These are phyloP conservation scores for Eurystomus glaucurus DNA, from an alignment of 2,797 vertebrate genomes.

Conservation along the genomic window DNA sequence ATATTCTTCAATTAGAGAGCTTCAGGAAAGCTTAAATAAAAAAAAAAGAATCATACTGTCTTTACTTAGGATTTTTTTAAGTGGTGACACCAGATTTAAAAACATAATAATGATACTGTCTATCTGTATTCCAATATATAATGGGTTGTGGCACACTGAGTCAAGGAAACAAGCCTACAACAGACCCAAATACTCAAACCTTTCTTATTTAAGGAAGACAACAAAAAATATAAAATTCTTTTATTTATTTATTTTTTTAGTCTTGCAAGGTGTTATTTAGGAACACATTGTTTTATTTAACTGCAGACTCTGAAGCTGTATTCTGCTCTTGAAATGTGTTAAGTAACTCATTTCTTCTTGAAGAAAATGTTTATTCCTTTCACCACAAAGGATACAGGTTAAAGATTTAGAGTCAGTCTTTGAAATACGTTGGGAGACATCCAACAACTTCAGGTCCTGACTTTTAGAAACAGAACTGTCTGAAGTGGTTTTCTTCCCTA, in stretches of 20 bases:
- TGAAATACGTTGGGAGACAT: not conserved
- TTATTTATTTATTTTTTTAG: not conserved
- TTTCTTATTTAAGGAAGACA: not conserved
- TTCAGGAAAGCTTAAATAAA: not conserved
- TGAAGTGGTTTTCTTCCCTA: not conserved
- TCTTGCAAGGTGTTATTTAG: not conserved
- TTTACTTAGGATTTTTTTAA: not conserved
- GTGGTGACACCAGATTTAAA: not conserved
- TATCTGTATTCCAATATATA: not conserved
- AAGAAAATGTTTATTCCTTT: not conserved
- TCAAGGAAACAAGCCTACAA: not conserved
- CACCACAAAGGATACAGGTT: not conserved
- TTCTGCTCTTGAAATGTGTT: not conserved
- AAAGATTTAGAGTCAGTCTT: not conserved
- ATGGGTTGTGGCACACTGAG: rapidly evolving
- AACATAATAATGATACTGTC: not conserved
- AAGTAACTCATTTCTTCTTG: not conserved
- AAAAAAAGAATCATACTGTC: not conserved
- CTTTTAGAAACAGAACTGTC: not conserved
- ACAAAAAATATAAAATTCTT: not conserved
- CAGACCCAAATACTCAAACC: rapidly evolving
- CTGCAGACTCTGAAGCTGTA: not conserved
- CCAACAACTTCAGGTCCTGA: not conserved
- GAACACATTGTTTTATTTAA: not conserved
- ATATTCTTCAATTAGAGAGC: not conserved